Evolutionary conservation across 2,797 vertebrate genomes (phyloP).

Genomic region (Gymnopithys bicolor): DNA sequence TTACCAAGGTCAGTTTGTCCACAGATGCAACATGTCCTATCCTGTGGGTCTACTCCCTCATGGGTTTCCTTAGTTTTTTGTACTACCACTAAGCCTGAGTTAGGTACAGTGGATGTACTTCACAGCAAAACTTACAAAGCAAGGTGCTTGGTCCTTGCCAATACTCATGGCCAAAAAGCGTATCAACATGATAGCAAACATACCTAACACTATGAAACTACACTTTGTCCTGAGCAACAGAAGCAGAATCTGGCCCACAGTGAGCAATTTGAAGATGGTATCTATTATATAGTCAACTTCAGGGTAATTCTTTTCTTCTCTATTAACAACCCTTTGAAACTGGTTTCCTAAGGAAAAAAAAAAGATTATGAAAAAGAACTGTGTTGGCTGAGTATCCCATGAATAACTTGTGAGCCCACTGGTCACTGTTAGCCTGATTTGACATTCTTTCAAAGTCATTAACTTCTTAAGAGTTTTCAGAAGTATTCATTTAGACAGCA

Average conservation of each 20-base stretch:
- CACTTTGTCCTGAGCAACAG: background rate
- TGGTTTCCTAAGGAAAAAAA: background rate
- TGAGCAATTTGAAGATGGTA: background rate
- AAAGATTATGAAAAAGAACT: background rate
- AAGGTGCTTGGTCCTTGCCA: background rate
- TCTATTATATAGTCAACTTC: background rate
- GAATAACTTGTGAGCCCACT: background rate
- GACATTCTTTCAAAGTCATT: slow-evolving; percentile 22
- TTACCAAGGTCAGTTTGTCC: background rate
- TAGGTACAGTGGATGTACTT: background rate
- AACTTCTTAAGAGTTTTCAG: background rate
- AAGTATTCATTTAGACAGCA: background rate
- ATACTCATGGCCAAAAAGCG: background rate
- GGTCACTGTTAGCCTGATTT: background rate
- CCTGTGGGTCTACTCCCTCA: background rate
- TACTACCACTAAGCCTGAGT: background rate
- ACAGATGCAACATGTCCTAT: background rate
- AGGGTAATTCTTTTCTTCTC: background rate
- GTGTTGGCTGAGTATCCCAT: background rate
- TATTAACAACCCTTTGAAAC: background rate
- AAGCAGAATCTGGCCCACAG: background rate
- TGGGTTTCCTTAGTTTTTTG: background rate
- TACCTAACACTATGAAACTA: background rate
- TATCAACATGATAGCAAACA: background rate
- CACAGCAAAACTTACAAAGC: background rate